Conservation (phyloP, 2,113 vertebrate genomes). For the Meriones unguiculatus region DNA sequence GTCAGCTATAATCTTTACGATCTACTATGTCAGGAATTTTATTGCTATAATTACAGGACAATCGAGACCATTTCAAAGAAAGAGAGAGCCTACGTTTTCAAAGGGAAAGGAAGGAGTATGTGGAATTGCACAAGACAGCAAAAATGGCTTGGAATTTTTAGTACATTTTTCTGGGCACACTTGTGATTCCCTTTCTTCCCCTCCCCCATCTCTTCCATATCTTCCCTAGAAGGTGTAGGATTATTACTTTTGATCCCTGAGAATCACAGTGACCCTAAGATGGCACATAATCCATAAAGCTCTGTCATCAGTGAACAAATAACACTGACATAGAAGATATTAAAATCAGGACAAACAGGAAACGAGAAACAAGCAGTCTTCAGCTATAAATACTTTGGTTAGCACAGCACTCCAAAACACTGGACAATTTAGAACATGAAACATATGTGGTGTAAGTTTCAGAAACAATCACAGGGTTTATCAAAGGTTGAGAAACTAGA, state of each 20-base stretch:
- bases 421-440: background rate
- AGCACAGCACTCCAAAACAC: background rate
- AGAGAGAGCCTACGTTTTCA: background rate
- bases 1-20: constrained; percentile 55
- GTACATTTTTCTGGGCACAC: background rate
- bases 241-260: background rate
- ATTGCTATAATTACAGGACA: constrained; percentile 64
- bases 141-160: background rate
- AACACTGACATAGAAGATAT: background rate
- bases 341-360: background rate
- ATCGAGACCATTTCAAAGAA: constrained; percentile 51
- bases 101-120: background rate
- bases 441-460: background rate
- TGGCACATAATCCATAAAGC: background rate
- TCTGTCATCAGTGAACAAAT: background rate
- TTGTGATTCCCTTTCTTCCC: background rate
- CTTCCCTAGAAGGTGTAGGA: background rate
- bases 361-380: background rate
- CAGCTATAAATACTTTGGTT: no score
- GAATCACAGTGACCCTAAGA: background rate
- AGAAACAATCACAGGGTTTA: constrained; percentile 10
- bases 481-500: constrained; percentile 36
- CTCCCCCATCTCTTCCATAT: background rate
- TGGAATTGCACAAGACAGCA: background rate
- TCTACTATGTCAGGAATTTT: constrained; percentile 61